Evolutionary conservation across 2,113 vertebrate genomes (phyloP).

Genomic region (Semnornis frantzii): DNA sequence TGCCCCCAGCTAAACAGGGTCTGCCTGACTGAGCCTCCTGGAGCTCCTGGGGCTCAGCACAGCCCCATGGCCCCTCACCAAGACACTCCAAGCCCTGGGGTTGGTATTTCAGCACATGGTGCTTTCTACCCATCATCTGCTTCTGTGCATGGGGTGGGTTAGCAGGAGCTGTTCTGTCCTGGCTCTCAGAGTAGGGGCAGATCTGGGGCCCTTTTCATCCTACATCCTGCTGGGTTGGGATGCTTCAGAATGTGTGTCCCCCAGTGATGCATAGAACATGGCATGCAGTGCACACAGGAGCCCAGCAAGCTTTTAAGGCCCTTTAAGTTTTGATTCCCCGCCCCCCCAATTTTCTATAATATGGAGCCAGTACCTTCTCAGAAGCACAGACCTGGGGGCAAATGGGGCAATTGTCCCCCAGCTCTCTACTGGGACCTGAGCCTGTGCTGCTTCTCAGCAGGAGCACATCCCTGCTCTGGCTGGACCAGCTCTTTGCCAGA

Average conservation of each 20-base stretch:
- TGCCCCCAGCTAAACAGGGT: background rate
- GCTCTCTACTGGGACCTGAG: background rate
- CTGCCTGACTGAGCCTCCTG: background rate
- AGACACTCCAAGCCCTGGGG: background rate
- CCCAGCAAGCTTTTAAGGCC: accelerated
- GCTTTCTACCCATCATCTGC: background rate
- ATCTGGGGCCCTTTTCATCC: background rate
- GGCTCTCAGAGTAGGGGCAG: background rate
- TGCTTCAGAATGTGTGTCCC: background rate
- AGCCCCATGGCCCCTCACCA: background rate
- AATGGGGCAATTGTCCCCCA: accelerated
- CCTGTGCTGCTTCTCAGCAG: accelerated
- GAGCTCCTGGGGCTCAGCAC: background rate
- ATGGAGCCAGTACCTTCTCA: accelerated
- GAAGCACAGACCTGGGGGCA: background rate
- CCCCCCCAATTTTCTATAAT: background rate
- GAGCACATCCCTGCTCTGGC: background rate
- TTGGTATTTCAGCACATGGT: background rate
- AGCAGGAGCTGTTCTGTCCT: accelerated
- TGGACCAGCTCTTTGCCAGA: background rate
- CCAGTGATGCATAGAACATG: accelerated
- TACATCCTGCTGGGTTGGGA: accelerated
- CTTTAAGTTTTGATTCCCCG: background rate
- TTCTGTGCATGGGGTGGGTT: accelerated
- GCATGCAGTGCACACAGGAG: accelerated